Percentiles rank a stretch among this genome's conserved stretches.
phyloP scores from a whole-genome alignment of 2,113 vertebrate genomes.

The Hepsetus odoe region DNA sequence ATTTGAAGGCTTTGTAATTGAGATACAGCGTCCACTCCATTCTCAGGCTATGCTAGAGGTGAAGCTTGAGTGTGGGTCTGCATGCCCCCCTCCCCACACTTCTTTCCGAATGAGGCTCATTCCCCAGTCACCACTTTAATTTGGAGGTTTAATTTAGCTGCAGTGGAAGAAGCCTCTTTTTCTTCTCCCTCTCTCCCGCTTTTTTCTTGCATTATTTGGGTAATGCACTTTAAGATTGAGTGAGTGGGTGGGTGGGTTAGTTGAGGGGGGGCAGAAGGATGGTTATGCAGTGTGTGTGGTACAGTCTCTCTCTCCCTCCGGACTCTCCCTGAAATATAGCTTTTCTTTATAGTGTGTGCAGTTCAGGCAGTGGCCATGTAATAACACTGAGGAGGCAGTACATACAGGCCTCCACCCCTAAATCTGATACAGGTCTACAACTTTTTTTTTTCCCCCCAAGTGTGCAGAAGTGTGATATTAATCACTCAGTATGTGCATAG shows the following conservation, averaged over 20 bases:
- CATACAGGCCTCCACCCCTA: not conserved
- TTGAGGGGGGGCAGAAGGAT: conserved; percentile 13
- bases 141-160: conserved; percentile 35
- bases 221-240: conserved; percentile 15
- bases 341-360: conserved; percentile 36
- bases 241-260: not conserved
- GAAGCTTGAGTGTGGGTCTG: not conserved
- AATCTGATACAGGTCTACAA: not conserved
- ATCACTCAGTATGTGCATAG: not conserved
- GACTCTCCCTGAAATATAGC: conserved; percentile 40
- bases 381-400: conserved; percentile 28
- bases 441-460: conserved; percentile 4
- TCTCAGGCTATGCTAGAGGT: not conserved
- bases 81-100: not conserved
- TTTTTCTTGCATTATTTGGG: conserved; percentile 1
- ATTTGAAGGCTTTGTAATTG: conserved; percentile 36
- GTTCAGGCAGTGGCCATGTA: conserved; percentile 38
- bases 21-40: conserved; percentile 22
- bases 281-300: conserved; percentile 39
- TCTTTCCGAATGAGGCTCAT: conserved; percentile 36
- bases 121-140: conserved; percentile 24
- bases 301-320: conserved; percentile 13
- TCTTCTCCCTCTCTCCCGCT: not conserved
- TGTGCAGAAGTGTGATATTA: not conserved
- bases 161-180: not conserved